phyloP scores from a whole-genome alignment of 2,888 invertebrate genomes.

The Tachina fera region DNA sequence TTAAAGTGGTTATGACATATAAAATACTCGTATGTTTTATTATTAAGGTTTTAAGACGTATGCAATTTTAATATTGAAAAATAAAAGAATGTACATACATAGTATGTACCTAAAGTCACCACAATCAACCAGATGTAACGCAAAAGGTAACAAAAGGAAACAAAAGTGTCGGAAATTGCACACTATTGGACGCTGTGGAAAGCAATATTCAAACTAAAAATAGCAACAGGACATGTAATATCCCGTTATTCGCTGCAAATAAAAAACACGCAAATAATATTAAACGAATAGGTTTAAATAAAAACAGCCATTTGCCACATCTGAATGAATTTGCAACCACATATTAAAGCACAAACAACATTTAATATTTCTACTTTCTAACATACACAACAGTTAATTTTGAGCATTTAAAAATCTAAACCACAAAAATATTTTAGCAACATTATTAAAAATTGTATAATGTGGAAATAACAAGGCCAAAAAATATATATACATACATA shows the following conservation, averaged over 20 bases:
- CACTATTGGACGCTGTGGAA: conserved; percentile 4
- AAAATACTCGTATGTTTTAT: too few species aligned
- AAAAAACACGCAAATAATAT: conserved; percentile 11
- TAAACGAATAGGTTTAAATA: background rate
- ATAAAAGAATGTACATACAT: background rate
- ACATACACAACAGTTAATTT: conserved; percentile 62
- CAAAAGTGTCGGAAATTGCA: conserved; percentile 40
- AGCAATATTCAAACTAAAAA: conserved; percentile 25
- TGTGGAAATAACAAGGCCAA: conserved; percentile 11
- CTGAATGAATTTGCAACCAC: too few species aligned
- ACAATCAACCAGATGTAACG: conserved; percentile 39
- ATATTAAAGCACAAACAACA: background rate
- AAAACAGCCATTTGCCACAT: background rate
- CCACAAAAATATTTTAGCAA: conserved; percentile 27
- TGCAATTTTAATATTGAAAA: conserved; percentile 12
- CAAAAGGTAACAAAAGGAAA: background rate
- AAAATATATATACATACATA: too few species aligned
- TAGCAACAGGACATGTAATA: conserved; percentile 55
- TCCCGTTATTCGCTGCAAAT: conserved; percentile 42
- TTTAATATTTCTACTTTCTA: conserved; percentile 3
- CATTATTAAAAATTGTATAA: conserved; percentile 27
- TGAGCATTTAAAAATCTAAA: conserved; percentile 41
- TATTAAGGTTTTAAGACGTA: background rate
- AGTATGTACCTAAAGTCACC: background rate
- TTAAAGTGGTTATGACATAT: too few species aligned